Conservation (phyloP, 2,113 vertebrate genomes). For the Ammodytes dubius region DNA sequence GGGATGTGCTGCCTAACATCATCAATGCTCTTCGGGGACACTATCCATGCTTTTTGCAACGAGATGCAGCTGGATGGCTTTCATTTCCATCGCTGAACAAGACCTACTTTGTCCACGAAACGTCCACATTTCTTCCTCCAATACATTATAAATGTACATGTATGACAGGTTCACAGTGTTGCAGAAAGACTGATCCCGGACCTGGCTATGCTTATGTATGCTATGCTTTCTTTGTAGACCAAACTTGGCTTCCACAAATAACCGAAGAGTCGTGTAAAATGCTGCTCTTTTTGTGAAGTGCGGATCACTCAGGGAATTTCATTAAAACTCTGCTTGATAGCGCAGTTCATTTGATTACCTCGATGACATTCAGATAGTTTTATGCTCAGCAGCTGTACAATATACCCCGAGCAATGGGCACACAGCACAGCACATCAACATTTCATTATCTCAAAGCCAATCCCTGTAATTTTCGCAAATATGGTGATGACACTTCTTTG, state of each 20-base stretch:
- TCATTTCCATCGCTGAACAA: constrained; percentile 56
- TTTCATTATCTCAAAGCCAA: constrained; percentile 56
- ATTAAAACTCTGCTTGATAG: constrained; percentile 66
- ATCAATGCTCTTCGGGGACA: constrained; percentile 71
- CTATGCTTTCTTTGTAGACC: constrained; percentile 15
- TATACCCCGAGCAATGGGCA: constrained; percentile 36
- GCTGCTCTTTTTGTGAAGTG: constrained; percentile 19
- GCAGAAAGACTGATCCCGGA: constrained; percentile 10
- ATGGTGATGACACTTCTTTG: constrained; percentile 56
- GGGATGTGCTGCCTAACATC: constrained; percentile 43
- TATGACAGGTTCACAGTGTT: constrained; percentile 27
- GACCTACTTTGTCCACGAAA: constrained; percentile 47
- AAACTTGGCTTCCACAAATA: constrained; percentile 40
- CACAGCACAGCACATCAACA: constrained; percentile 29
- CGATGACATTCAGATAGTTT: constrained; percentile 62
- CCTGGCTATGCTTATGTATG: constrained; percentile 17
- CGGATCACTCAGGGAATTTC: constrained; percentile 49
- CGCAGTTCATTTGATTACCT: constrained; percentile 61
- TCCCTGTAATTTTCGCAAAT: constrained; percentile 63
- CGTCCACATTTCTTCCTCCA: constrained; percentile 15
- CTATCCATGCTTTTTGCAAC: constrained; percentile 70
- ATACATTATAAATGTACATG: constrained; percentile 37
- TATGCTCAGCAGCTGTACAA: constrained; percentile 42
- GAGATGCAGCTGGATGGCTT: constrained; percentile 58
- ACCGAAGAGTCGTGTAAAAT: constrained; percentile 28